These are phyloP conservation scores for Prionailurus viverrinus DNA, from an alignment of 2,113 vertebrate species.

Conservation along the genomic window DNA sequence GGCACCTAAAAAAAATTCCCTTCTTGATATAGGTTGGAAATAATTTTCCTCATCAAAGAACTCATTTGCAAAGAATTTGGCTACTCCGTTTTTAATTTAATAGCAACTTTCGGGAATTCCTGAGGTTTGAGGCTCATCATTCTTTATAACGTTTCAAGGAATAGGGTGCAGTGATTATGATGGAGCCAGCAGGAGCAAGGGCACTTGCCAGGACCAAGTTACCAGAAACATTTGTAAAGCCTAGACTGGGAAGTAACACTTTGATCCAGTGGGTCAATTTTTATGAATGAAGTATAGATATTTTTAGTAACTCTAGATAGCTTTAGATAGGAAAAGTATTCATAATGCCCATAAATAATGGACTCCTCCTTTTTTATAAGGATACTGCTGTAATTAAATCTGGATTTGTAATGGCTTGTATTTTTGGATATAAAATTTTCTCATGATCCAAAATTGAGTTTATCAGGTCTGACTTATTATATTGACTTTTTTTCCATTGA, in stretches of 20 bases:
- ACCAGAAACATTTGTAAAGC: not conserved
- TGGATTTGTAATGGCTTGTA: not conserved
- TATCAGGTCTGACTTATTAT: not conserved
- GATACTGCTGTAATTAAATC: constrained; percentile 14
- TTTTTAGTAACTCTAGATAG: constrained; percentile 18
- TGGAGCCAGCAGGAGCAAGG: not conserved
- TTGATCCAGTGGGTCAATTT: constrained; percentile 51
- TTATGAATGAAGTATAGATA: constrained; percentile 16
- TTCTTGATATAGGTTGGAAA: constrained; percentile 2
- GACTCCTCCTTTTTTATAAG: not conserved
- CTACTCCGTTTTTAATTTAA: not conserved
- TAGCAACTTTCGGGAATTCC: not conserved
- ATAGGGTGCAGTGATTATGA: not conserved
- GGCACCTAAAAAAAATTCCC: not conserved
- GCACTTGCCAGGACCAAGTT: not conserved
- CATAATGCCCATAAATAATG: not conserved
- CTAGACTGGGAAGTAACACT: not conserved
- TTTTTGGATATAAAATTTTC: constrained; percentile 46
- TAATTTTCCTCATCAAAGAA: not conserved
- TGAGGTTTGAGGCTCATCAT: constrained; percentile 10
- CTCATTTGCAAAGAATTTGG: constrained; percentile 51
- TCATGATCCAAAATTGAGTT: not conserved
- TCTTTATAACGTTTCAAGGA: constrained; percentile 34
- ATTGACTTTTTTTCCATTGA: not conserved
- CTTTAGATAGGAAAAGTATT: constrained; percentile 51